A percentile compares a stretch with the other conserved stretches of the same genome.
phyloP scores from a whole-genome alignment of 2,888 invertebrate genomes.

The Cyrtodaria siliqua region DNA sequence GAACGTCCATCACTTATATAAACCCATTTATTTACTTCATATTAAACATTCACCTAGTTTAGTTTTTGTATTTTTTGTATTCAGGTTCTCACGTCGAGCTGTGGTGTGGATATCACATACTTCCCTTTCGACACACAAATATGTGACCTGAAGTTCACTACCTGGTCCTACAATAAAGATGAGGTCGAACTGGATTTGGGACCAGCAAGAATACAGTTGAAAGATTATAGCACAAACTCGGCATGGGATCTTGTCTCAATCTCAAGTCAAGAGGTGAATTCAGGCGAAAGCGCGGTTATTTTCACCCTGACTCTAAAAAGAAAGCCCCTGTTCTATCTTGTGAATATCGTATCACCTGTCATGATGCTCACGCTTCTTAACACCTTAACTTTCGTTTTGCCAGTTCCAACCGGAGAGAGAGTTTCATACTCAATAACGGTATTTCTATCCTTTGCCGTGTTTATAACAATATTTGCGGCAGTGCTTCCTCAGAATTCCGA shows the following conservation, averaged over 20 bases:
- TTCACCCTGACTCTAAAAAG: constrained; percentile 22
- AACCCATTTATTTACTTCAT: too few relatives aligned
- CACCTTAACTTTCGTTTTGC: constrained; percentile 18
- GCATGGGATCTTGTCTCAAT: not conserved
- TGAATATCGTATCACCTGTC: constrained; percentile 24
- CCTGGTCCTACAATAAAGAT: constrained; percentile 41
- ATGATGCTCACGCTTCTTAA: constrained; percentile 22
- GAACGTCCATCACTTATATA: too few relatives aligned
- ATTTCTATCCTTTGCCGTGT: constrained; percentile 35
- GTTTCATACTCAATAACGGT: constrained; percentile 26
- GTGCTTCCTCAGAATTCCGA: constrained; percentile 33
- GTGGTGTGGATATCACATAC: constrained; percentile 47
- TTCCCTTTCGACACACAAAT: constrained; percentile 53
- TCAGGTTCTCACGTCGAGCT: constrained; percentile 51
- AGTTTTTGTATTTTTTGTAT: too few relatives aligned
- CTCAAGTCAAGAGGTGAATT: not conserved
- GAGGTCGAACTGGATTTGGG: constrained; percentile 28
- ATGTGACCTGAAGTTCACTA: constrained; percentile 44
- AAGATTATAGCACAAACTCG: not conserved
- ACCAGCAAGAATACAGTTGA: not conserved
- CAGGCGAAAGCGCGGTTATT: not conserved
- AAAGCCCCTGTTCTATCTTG: constrained; percentile 30
- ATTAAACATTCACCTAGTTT: too few relatives aligned
- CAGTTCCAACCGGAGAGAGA: constrained; percentile 27
- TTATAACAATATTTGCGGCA: constrained; percentile 22